Conservation (phyloP, 2,888 invertebrate species). For the Tubulanus polymorphus region DNA sequence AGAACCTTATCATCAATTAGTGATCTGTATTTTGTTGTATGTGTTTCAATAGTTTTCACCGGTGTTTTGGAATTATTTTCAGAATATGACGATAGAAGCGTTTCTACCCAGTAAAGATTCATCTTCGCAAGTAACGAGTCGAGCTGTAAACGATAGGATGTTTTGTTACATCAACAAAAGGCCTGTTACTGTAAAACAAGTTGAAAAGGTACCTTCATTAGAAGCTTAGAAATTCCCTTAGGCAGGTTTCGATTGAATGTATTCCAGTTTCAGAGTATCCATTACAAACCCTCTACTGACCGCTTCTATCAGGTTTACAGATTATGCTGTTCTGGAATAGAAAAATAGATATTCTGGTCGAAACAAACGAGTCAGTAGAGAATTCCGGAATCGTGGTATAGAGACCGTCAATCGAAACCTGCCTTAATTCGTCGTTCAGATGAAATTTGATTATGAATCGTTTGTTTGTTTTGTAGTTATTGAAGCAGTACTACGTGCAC, state of each 20-base stretch:
- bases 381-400: no score
- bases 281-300: no score
- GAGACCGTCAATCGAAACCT: no score
- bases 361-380: no score
- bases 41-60: neutral
- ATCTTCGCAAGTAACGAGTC: constrained; percentile 26
- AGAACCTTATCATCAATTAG: neutral
- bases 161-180: constrained; percentile 59
- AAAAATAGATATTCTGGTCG: no score
- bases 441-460: no score
- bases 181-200: constrained; percentile 57
- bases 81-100: constrained; percentile 20
- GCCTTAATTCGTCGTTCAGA: no score
- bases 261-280: no score
- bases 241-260: no score
- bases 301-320: no score
- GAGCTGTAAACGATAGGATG: constrained; percentile 41
- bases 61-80: neutral
- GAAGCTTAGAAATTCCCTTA: no score
- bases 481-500: constrained; percentile 51
- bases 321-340: no score
- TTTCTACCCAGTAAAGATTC: constrained; percentile 30
- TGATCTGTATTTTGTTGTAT: neutral
- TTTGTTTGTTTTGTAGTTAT: constrained; percentile 48
- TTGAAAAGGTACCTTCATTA: constrained; percentile 63